Conservation (phyloP, 2,797 vertebrate genomes). For the Knipowitschia caucasica region DNA sequence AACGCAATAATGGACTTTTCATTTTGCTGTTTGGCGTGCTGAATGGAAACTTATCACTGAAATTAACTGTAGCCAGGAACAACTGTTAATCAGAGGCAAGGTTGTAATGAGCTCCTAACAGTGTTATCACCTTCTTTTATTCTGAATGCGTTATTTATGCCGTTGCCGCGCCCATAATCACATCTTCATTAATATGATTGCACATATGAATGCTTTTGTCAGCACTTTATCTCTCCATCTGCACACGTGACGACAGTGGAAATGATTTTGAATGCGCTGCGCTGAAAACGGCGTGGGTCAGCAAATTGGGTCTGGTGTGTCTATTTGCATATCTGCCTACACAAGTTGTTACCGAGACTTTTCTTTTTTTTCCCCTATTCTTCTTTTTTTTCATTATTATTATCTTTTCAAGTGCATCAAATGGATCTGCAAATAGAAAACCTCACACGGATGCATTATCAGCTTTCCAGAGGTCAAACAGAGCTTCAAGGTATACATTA, state of each 20-base stretch:
- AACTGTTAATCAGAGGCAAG: conserved; percentile 14
- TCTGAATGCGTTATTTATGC: conserved; percentile 40
- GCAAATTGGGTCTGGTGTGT: conserved; percentile 29
- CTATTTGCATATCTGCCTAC: conserved; percentile 29
- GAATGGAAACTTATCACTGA: conserved; percentile 2
- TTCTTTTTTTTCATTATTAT: no score
- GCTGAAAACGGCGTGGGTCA: conserved; percentile 41
- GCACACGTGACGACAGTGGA: conserved; percentile 35
- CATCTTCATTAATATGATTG: conserved; percentile 58
- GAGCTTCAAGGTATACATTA: background rate
- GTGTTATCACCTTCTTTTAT: conserved; percentile 22
- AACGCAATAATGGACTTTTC: conserved; percentile 8
- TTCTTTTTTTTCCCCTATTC: background rate
- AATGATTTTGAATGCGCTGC: conserved; percentile 49
- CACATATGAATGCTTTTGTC: conserved; percentile 55
- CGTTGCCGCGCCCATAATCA: conserved; percentile 37
- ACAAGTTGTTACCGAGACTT: conserved; percentile 10
- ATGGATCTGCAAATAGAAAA: conserved; percentile 29
- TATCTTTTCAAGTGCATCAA: conserved; percentile 32
- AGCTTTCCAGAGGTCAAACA: background rate
- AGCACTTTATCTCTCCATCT: conserved; percentile 62
- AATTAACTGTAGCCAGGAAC: conserved; percentile 5
- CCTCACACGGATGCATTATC: background rate
- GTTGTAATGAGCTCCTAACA: conserved; percentile 23
- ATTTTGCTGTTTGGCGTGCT: conserved; percentile 12